Evolutionary conservation across 2,797 vertebrate genomes (phyloP), one percentile per base, ranked within the genome.

Genomic region (Denticeps clupeoides): DNA sequence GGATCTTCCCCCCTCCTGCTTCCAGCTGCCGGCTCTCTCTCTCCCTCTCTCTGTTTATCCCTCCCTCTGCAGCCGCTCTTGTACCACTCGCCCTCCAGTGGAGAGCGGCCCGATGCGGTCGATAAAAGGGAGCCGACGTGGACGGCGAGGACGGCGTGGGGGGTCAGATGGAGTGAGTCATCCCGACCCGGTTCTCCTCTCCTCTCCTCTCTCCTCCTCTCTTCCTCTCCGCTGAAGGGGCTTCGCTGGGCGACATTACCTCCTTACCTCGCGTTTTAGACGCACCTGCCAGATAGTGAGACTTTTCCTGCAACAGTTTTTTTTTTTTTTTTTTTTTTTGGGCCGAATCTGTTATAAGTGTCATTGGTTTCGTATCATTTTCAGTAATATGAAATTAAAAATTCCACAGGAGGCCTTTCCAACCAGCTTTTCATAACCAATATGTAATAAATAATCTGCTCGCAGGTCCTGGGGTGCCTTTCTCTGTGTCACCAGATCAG

Each of bases 51-150:
- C 62, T 53, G 41, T 58, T 49, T 33, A 55, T 55, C 60, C 64
- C 61, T 62, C 27, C 51, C 29, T 57, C 56, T 67, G 68, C 67
- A 73, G 64, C 69, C 33, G 71, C 59, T 73, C 65, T 68, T 58
- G 72, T 72, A 59, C 58, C 70, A 67, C 63, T 67, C 74, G 74
- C 78, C 77, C 82, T 82, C 80, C 80, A 74, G 80, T 77, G 79
- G 76, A 78, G 73, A 77, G 45, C 72, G 59, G 65, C 67, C 62
- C 56, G 68, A 55, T 65, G 62, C 61, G 60, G 59, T 67, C 55
- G 60, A 69, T 73, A 60, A 31, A 69, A 70, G 71, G 74, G 37
- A 49, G 62, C 68, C 64, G 61, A 15, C 11, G 10, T 15, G n/a
- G 38, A 38, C 38, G 35, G 9, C 35, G 38, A 35, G 35, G 10